Conservation (phyloP, 2,797 vertebrate genomes). For the Sebastes hopkinsi region DNA sequence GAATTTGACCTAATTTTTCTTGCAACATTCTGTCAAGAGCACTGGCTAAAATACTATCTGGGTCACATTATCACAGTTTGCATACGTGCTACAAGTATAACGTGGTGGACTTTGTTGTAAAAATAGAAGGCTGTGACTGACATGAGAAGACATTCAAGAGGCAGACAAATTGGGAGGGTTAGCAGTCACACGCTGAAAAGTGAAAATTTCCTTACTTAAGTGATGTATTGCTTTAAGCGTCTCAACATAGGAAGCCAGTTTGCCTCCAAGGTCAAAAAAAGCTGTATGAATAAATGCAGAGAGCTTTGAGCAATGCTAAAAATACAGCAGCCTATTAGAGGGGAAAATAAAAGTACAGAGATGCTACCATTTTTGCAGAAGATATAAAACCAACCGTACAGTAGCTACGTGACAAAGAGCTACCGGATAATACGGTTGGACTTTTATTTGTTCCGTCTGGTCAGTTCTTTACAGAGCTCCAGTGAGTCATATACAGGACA, state of each 20-base stretch:
- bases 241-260: slow-evolving; percentile 27
- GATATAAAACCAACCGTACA: slow-evolving; percentile 5
- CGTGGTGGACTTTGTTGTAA: slow-evolving; percentile 45
- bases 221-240: slow-evolving; percentile 30
- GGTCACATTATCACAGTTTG: slow-evolving; percentile 68
- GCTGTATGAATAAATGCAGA: slow-evolving; percentile 22
- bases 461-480: slow-evolving; percentile 43
- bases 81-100: slow-evolving; percentile 48
- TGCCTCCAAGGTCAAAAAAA: slow-evolving; percentile 42
- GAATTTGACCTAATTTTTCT: slow-evolving; percentile 56
- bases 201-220: slow-evolving; percentile 17
- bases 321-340: slow-evolving; percentile 37
- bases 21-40: slow-evolving; percentile 27
- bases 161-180: slow-evolving; percentile 24
- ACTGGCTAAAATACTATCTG: slow-evolving; percentile 47
- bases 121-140: slow-evolving; percentile 60
- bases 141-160: slow-evolving; percentile 36
- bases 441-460: slow-evolving; percentile 54
- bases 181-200: slow-evolving; percentile 10
- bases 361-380: slow-evolving; percentile 21
- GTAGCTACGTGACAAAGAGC: slow-evolving; percentile 14
- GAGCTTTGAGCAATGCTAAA: slow-evolving; percentile 40
- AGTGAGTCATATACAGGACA: slow-evolving; percentile 58
- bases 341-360: slow-evolving; percentile 12
- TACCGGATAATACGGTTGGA: slow-evolving; percentile 24